Evolutionary conservation across 2,888 invertebrate species (phyloP).

Genomic region (Hecatera dysodea): DNA sequence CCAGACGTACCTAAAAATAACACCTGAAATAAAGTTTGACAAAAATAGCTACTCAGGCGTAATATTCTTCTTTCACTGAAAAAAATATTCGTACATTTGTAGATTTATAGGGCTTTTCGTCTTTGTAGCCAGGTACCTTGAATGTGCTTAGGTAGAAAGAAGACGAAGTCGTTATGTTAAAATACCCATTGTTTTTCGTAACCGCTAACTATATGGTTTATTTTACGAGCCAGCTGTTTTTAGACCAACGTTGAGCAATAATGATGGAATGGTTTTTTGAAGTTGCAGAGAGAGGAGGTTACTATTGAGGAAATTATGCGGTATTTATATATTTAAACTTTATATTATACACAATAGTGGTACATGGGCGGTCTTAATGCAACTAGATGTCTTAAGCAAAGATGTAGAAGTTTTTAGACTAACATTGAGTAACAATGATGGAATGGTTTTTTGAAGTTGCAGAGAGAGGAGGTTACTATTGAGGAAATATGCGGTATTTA

Average conservation of each 20-base stretch:
- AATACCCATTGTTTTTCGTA: slow-evolving; percentile 46
- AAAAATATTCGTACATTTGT: slow-evolving; percentile 34
- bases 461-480: background rate
- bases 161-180: slow-evolving; percentile 27
- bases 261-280: background rate
- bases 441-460: background rate
- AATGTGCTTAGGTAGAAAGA: slow-evolving; percentile 24
- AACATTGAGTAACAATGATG: slow-evolving; percentile 4
- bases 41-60: slow-evolving; percentile 18
- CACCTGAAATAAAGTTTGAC: slow-evolving; percentile 1
- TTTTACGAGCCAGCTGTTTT: slow-evolving; percentile 44
- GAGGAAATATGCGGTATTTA: too few species aligned
- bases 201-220: slow-evolving; percentile 18
- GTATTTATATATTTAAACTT: too few species aligned
- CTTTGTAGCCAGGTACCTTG: slow-evolving; percentile 24
- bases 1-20: slow-evolving; percentile 12
- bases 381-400: too few species aligned
- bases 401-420: slow-evolving; percentile 33
- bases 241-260: slow-evolving; percentile 8
- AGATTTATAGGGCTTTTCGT: slow-evolving; percentile 49
- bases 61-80: slow-evolving; percentile 27
- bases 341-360: too few species aligned
- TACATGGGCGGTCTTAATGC: too few species aligned
- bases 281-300: background rate
- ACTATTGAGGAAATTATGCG: too few species aligned